Evolutionary conservation across 2,113 vertebrate species (phyloP).

Genomic region (Hiodon alosoides): DNA sequence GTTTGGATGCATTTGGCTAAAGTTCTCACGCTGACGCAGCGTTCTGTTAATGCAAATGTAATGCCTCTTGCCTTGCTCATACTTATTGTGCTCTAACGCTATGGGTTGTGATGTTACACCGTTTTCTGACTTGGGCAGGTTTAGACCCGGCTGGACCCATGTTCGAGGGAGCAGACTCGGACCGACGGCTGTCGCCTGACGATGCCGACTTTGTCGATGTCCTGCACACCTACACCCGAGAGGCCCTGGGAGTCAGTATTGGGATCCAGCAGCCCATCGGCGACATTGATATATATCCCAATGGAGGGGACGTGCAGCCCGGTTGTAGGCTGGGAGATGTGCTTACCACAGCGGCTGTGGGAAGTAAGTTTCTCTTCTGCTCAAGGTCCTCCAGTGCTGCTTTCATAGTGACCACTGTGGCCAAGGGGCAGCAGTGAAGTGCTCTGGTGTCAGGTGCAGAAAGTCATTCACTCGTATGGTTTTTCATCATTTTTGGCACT

Average conservation of each 20-base stretch:
- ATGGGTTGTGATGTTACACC: not conserved
- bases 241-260: constrained; percentile 86
- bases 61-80: not conserved
- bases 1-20: not conserved
- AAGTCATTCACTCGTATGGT: too few relatives aligned
- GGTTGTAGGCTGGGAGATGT: constrained; percentile 79
- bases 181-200: constrained; percentile 81
- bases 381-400: not conserved
- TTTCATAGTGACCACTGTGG: not conserved
- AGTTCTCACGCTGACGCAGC: not conserved
- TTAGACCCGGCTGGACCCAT: constrained; percentile 93
- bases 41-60: not conserved
- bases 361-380: constrained; percentile 70
- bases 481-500: too few relatives aligned
- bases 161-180: constrained; percentile 80
- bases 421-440: too few relatives aligned
- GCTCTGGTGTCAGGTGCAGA: too few relatives aligned
- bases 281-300: constrained; percentile 92
- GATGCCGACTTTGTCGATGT: constrained; percentile 94
- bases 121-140: constrained; percentile 53
- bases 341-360: constrained; percentile 69
- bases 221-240: constrained; percentile 85
- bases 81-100: not conserved
- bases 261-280: constrained; percentile 92
- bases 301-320: constrained; percentile 86